Percentiles rank a stretch among this genome's conserved stretches.
Conservation (phyloP, 23 tunicate species). For the Oikopleura albicans region DNA sequence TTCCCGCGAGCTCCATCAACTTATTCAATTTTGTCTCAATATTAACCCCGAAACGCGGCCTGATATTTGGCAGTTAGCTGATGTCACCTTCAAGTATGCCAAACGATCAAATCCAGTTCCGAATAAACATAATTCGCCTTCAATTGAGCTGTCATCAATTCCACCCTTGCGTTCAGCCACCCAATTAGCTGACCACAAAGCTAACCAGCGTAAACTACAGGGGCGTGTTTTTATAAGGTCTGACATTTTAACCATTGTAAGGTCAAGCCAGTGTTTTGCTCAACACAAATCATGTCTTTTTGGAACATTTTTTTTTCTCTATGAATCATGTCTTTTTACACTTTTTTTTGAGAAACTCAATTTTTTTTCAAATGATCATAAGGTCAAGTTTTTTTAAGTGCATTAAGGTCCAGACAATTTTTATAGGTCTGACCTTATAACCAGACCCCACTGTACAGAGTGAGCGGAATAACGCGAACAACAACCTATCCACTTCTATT, state of each 20-base stretch:
- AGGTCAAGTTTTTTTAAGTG: no score
- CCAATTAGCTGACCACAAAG: not conserved
- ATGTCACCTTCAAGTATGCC: conserved; percentile 36
- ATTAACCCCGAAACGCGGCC: conserved; percentile 60
- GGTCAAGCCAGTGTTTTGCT: no score
- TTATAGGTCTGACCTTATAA: no score
- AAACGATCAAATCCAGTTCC: conserved; percentile 32
- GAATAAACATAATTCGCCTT: conserved; percentile 20
- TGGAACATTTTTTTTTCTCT: no score
- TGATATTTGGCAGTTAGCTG: conserved; percentile 85
- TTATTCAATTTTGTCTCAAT: conserved; percentile 40
- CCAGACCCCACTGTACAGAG: no score
- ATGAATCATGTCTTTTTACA: no score
- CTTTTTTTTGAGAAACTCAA: no score
- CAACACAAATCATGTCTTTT: no score
- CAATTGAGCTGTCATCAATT: not conserved
- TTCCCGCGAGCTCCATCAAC: not conserved
- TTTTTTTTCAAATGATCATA: no score
- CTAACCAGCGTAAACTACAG: not conserved
- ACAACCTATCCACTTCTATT: conserved; percentile 32
- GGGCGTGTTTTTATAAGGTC: no score
- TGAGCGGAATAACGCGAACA: not conserved
- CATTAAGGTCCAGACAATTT: no score
- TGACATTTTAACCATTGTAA: no score
- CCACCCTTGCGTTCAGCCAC: not conserved